Base-by-base conservation (phyloP, 1,140 invertebrate genomes). In the Eueides isabella region DNA sequence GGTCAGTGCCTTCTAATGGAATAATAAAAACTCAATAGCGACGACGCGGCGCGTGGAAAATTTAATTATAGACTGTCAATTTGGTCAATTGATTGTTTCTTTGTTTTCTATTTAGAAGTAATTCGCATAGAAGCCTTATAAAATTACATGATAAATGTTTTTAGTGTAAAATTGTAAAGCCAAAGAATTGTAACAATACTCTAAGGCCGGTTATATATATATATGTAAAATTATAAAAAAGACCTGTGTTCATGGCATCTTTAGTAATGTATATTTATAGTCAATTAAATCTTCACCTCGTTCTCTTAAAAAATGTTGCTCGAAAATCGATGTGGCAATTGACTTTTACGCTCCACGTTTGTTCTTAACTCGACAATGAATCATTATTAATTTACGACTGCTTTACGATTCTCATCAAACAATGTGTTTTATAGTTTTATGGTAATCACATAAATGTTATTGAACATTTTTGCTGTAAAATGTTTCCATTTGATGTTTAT, bases 351-450 rank as follows among this genome's bases (percentile, higher is more conserved):
- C 7, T n/a, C n/a, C 11, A 3, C 38, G 64, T 28, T 66, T 41
- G 38, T 67, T 29, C 65, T 7, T 12, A 44, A 48, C 23, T 67
- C 48, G 41, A 44, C n/a, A 44, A 44, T 44, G 41, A 44, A 19
- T 44, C 41, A 44, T 48, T 67, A 48, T 44, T 35, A 2, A 19
- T 67, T 30, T 48, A 67, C 14, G 66, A 29, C 9, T 67, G n/a
- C 44, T 55, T 48, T 28, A 55, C 28, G 66, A 11, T 16, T 31
- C 1, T 11, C 1, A 28, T 30, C 38, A 33, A 23, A 67, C 5
- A 30, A 12, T 23, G n/a, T 44, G 12, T 44, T 5, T 44, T 44
- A 19, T 44, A n/a, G 16, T 44, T 44, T 5, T 44, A n/a, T 19
- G 4, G 41, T 19, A 44, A 44, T 19, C 16, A 2, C n/a, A 3